Evolutionary conservation across 2,888 invertebrate genomes (phyloP).

Genomic region (Lepidonotus clava): DNA sequence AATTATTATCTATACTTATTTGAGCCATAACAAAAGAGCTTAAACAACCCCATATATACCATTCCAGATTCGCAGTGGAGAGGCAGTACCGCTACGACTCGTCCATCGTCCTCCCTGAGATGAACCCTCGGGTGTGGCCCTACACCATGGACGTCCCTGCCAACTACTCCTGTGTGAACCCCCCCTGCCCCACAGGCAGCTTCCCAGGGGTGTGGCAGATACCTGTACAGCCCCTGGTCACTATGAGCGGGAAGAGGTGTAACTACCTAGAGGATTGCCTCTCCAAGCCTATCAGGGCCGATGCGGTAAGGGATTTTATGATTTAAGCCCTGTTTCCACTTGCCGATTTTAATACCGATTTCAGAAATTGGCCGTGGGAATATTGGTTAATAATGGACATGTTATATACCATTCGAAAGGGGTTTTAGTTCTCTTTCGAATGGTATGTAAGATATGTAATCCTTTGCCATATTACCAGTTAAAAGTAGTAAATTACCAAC

Average conservation of each 20-base stretch:
- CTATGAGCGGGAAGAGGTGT: not conserved
- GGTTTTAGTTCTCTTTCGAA: too few relatives aligned
- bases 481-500: too few relatives aligned
- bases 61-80: conserved; percentile 25
- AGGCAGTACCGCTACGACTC: not conserved
- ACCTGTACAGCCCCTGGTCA: not conserved
- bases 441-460: too few relatives aligned
- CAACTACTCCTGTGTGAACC: not conserved
- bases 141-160: conserved; percentile 7
- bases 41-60: too few relatives aligned
- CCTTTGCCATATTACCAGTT: too few relatives aligned
- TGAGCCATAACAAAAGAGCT: too few relatives aligned
- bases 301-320: conserved; percentile 9
- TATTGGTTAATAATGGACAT: too few relatives aligned
- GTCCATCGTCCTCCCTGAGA: not conserved
- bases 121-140: not conserved
- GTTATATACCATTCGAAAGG: too few relatives aligned
- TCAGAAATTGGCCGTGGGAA: too few relatives aligned
- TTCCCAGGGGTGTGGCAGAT: conserved; percentile 42
- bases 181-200: not conserved
- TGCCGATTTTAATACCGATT: too few relatives aligned
- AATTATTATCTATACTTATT: too few relatives aligned
- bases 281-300: not conserved
- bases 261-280: not conserved
- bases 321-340: too few relatives aligned